These are phyloP conservation scores for Calonectris borealis DNA, from an alignment of 2,113 vertebrate species.

Conservation along the genomic window DNA sequence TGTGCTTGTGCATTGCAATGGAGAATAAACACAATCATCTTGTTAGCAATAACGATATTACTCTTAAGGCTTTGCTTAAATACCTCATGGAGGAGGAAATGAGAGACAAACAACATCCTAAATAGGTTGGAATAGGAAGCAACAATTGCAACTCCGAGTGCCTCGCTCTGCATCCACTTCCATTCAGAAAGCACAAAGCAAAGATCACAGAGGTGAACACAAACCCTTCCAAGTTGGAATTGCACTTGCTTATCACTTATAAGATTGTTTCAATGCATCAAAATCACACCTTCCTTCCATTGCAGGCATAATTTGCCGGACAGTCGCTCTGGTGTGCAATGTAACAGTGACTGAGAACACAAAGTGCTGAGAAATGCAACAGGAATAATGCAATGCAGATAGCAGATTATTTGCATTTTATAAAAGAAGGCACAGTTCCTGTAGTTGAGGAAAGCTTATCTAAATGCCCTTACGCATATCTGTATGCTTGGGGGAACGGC, in stretches of 20 bases:
- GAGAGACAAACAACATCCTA: background rate
- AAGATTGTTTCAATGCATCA: background rate
- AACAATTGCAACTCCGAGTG: background rate
- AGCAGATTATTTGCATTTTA: background rate
- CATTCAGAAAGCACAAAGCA: background rate
- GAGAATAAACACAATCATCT: background rate
- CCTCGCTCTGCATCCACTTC: background rate
- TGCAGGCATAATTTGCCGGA: background rate
- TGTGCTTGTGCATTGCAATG: background rate
- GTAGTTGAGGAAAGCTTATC: background rate
- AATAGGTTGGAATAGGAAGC: background rate
- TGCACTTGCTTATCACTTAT: background rate
- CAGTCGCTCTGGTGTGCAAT: background rate
- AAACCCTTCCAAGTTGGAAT: conserved; percentile 18
- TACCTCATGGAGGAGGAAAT: background rate
- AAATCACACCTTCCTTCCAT: background rate
- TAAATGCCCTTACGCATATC: background rate
- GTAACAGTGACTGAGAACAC: background rate
- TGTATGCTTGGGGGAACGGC: fast-evolving
- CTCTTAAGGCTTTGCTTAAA: background rate
- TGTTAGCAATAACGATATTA: background rate
- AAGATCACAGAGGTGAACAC: background rate
- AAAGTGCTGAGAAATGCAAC: background rate
- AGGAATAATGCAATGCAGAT: background rate
- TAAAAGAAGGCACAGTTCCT: background rate